Conservation (phyloP, 2,797 vertebrate genomes). For the Lithobates sylvaticus region DNA sequence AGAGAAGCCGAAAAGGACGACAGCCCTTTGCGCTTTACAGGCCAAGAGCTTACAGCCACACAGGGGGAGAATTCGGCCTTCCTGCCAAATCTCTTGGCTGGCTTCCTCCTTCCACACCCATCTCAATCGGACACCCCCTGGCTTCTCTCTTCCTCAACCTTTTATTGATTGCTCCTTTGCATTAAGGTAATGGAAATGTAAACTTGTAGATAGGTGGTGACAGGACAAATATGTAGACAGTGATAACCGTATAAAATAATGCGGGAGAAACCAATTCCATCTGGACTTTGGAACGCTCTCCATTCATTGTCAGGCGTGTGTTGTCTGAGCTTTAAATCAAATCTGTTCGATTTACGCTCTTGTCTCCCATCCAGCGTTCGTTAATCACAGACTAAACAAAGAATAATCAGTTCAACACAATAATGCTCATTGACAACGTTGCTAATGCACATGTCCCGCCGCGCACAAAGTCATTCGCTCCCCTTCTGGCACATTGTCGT, state of each 20-base stretch:
- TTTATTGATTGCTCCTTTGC: conserved; percentile 61
- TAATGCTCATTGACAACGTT: neutral
- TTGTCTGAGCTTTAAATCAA: conserved; percentile 40
- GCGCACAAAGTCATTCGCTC: neutral
- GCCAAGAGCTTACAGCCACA: conserved; percentile 49
- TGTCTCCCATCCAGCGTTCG: conserved; percentile 11
- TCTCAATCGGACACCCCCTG: conserved; percentile 50
- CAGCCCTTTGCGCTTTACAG: conserved; percentile 27
- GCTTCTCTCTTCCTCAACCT: conserved; percentile 49
- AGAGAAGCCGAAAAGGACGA: conserved; percentile 36
- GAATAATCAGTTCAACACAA: neutral
- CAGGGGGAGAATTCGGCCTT: conserved; percentile 12
- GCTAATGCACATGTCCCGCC: neutral
- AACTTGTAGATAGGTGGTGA: conserved; percentile 52
- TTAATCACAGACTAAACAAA: conserved; percentile 51
- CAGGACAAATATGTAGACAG: conserved; percentile 52
- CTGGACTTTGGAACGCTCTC: conserved; percentile 40
- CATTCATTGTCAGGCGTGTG: conserved; percentile 28
- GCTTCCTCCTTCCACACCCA: conserved; percentile 43
- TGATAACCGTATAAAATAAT: conserved; percentile 58
- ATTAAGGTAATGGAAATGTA: conserved; percentile 56
- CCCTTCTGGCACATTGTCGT: neutral
- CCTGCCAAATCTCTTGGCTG: conserved; percentile 54
- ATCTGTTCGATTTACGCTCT: conserved; percentile 27
- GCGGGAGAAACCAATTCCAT: conserved; percentile 37